A percentile compares a stretch with the other conserved stretches of the same genome.
These are phyloP conservation scores for Stictonetta naevosa DNA, from an alignment of 2,113 vertebrate genomes.

Conservation along the genomic window DNA sequence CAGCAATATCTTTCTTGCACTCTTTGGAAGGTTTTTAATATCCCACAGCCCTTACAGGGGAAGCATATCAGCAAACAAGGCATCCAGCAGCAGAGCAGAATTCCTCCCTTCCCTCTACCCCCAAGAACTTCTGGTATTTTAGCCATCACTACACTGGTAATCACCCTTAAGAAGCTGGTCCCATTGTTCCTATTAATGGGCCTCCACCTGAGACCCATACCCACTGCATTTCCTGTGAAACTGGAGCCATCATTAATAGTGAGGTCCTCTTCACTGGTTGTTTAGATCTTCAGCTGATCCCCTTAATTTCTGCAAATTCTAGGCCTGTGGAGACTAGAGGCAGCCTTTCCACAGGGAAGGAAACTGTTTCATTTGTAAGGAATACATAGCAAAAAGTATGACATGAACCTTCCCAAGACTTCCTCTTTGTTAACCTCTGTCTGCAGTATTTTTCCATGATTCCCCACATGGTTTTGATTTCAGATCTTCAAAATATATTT, in stretches of 20 bases:
- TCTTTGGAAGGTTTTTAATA: accelerated
- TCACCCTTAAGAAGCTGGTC: background rate
- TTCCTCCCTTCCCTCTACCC: background rate
- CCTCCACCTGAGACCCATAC: background rate
- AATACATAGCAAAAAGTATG: background rate
- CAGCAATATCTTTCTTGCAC: background rate
- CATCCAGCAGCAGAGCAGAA: background rate
- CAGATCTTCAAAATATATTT: slow-evolving; percentile 19
- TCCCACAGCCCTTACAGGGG: background rate
- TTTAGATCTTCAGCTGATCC: background rate
- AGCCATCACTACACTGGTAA: background rate
- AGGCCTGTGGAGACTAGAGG: background rate
- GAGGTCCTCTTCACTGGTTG: background rate
- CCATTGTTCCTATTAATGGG: background rate
- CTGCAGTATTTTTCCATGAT: background rate
- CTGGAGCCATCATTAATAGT: background rate
- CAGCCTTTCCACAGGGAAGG: background rate
- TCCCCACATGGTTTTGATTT: slow-evolving; percentile 30
- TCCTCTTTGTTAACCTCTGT: background rate
- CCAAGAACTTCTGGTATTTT: background rate
- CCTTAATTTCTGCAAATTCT: background rate
- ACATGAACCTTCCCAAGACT: background rate
- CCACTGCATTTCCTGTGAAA: background rate
- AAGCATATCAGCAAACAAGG: background rate
- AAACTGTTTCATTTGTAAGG: background rate